Base-by-base conservation (phyloP, 2,113 vertebrate species). In the Tenrec ecaudatus region DNA sequence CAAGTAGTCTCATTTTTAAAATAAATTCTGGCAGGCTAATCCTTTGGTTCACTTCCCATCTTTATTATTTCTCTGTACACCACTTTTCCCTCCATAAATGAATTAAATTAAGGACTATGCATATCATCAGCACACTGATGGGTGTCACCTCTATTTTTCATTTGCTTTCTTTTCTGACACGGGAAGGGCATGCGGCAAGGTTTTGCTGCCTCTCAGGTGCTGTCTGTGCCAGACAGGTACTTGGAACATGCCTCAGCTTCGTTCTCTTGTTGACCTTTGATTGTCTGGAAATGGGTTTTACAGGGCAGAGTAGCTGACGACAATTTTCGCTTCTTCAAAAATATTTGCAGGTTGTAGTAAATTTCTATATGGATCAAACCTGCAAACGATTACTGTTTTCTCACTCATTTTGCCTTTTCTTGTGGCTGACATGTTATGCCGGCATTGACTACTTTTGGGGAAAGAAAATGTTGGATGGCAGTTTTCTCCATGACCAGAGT, bases 281-380 rank as follows among this genome's bases (percentile, higher is more conserved):
- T 92, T 88, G 90, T 93, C 53, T 66, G 68, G 82, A 80, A 68
- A 71, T 23, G 93, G 78, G 8, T 79, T 64, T 90, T 86, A 83
- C 75, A 91, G 95, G 43, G 89, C 87, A n/a, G 81, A 90, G 87
- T 17, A 83, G 77, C 84, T 90, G 58, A 80, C 83, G 53, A 92
- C 88, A 97, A 91, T 81, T 87, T 96, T 69, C 33, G 82, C 27
- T 40, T 66, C 33, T 17, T 85, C 84, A 89, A 90, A 91, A 69
- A 89, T 73, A 25, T 87, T 92, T 92, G 43, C 1, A 23, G 3
- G 57, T 87, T 86, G 88, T 53, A 53, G 47, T 53, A 53, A 94
- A 82, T 78, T 2, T 86, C 64, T 84, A 15, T 57, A 69, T 25
- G 80, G 78, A 92, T 82, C 27, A 71, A 47, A 94, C 66, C 14